Evolutionary conservation across 2,888 invertebrate species (phyloP), one percentile per base, ranked within the genome.

Genomic region (Carpatolechia fugitivella): DNA sequence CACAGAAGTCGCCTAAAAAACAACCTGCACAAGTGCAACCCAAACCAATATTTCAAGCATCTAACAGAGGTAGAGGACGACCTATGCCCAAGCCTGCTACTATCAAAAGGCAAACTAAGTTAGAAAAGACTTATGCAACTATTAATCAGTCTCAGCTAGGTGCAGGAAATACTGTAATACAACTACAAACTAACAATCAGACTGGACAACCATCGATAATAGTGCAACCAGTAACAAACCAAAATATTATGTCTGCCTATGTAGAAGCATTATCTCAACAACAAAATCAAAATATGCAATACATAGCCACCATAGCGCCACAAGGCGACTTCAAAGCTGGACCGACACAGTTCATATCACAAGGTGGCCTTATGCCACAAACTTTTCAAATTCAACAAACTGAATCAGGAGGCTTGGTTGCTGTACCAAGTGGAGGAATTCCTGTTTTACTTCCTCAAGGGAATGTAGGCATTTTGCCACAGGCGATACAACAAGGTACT

Each of bases 221-320:
- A 62, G 91, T 95, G 1, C 95, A 95, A 71, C 94, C 94, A 68
- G 88, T 93, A 8, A 80, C 82, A 30, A 91, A 91, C 68, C 91
- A 92, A 55, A 92, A 91, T 54, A 87, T 93, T 36, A 91, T 93
- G 88, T 93, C 93, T 1, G 85, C 85, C 13, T 94, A 94, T 77
- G 93, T 94, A 1, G 94, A 94, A 70, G 91, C 93, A 0, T 88
- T 94, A 62, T 94, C 94, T 50, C 94, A 94, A 67, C 93, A 93
- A 63, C 92, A 93, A 55, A 92, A 92, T 56, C 94, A 94, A 74
- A 94, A 94, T 72, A 89, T 95, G 78, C 96, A 96, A 69, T 96
- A 95, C 67, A 93, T 96, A 46, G 93, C 95, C 8, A 93, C 95
- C 0, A 92, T 94, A 57, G 91, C 92, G 0, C 93, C 93, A 5